Evolutionary conservation across 2,888 invertebrate genomes (phyloP).

Genomic region (Atethmia centrago): DNA sequence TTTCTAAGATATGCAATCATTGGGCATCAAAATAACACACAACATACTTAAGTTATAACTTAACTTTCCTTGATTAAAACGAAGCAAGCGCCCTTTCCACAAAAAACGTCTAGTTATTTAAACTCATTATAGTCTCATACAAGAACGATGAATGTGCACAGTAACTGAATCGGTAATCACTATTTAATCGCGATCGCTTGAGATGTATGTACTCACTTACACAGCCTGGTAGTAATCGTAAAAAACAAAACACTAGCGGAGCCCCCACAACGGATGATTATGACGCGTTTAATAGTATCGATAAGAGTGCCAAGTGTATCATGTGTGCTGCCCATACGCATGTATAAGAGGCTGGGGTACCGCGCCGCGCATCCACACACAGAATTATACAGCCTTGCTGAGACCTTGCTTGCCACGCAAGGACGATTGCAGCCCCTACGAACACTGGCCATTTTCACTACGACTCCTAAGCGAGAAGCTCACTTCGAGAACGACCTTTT

Average conservation of each 20-base stretch:
- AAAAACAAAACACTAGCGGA: slow-evolving; percentile 65
- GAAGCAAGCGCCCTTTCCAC: not conserved
- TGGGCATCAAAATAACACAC: not conserved
- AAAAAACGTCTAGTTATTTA: slow-evolving; percentile 30
- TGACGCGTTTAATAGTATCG: slow-evolving; percentile 71
- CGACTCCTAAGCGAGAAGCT: slow-evolving; percentile 82
- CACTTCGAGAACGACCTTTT: slow-evolving; percentile 68
- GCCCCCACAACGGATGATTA: slow-evolving; percentile 62
- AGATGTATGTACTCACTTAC: slow-evolving; percentile 61
- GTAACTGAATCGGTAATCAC: slow-evolving; percentile 65
- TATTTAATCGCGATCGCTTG: slow-evolving; percentile 60
- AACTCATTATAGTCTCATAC: slow-evolving; percentile 53
- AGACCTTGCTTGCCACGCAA: slow-evolving; percentile 89
- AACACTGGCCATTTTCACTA: slow-evolving; percentile 86
- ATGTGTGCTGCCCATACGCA: slow-evolving; percentile 63
- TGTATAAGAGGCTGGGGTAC: slow-evolving; percentile 87
- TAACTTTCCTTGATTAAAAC: not conserved
- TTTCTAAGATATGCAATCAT: not conserved
- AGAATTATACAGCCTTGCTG: slow-evolving; percentile 74
- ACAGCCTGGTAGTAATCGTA: slow-evolving; percentile 56
- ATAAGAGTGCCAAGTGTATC: slow-evolving; percentile 75
- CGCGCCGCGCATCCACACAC: slow-evolving; percentile 82
- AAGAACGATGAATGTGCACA: slow-evolving; percentile 57
- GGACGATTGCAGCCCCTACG: slow-evolving; percentile 86
- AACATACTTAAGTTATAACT: not conserved